Conservation (phyloP, 2,888 invertebrate species). For the Pyrgus malvae region DNA sequence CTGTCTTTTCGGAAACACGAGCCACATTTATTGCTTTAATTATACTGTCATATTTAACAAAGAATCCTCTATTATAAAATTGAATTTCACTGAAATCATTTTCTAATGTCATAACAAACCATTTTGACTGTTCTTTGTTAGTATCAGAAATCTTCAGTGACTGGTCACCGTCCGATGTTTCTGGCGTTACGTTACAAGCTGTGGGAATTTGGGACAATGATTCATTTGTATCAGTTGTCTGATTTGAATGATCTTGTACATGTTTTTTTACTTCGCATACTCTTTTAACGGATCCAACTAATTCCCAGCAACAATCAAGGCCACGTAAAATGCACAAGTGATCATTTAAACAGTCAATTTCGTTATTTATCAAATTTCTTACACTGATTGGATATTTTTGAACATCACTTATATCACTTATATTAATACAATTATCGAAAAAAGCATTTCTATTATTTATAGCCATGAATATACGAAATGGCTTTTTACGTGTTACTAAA, state of each 20-base stretch:
- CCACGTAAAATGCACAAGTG: slow-evolving; percentile 69
- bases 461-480: slow-evolving; percentile 65
- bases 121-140: slow-evolving; percentile 53
- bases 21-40: slow-evolving; percentile 72
- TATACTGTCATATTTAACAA: slow-evolving; percentile 78
- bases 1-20: slow-evolving; percentile 67
- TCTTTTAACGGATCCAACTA: slow-evolving; percentile 64
- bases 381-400: slow-evolving; percentile 62
- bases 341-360: slow-evolving; percentile 50
- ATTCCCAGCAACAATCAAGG: slow-evolving; percentile 66
- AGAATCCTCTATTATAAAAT: slow-evolving; percentile 74
- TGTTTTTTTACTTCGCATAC: slow-evolving; percentile 35
- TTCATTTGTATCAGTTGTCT: background rate
- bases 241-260: background rate
- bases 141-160: background rate
- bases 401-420: slow-evolving; percentile 60
- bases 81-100: slow-evolving; percentile 78
- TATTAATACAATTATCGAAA: slow-evolving; percentile 60
- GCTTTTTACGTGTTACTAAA: slow-evolving; percentile 53
- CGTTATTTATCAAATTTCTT: slow-evolving; percentile 62
- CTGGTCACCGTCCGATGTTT: background rate
- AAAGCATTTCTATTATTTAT: slow-evolving; percentile 48
- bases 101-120: slow-evolving; percentile 81
- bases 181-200: background rate
- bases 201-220: background rate